These are phyloP conservation scores for Pyrocephalus nanus DNA, from an alignment of 2,797 vertebrate species.

Conservation along the genomic window DNA sequence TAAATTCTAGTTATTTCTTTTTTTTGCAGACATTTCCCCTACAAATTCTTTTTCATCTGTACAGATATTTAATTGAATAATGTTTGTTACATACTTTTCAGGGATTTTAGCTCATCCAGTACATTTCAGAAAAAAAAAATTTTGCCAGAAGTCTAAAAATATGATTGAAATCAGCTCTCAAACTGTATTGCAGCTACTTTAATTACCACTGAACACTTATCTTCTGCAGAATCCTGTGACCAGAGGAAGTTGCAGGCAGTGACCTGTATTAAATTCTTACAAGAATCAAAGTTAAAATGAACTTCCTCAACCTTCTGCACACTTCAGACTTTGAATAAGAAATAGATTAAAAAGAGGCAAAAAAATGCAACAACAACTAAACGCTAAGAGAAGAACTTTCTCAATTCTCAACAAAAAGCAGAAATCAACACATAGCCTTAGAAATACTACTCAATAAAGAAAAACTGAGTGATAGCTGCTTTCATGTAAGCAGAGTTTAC, in stretches of 20 bases:
- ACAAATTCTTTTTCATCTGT: background rate
- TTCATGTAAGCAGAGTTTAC: background rate
- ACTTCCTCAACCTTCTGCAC: background rate
- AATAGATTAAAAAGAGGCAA: no score
- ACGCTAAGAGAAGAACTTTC: rapidly evolving
- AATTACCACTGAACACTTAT: background rate
- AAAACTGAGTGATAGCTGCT: background rate
- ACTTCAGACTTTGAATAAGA: background rate
- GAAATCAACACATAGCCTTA: background rate
- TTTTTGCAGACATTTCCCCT: background rate
- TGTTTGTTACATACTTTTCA: background rate
- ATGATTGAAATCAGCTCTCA: background rate
- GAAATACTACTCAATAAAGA: background rate
- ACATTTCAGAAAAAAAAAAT: background rate
- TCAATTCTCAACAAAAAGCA: background rate
- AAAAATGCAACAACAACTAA: background rate
- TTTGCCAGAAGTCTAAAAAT: background rate
- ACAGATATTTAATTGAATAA: background rate
- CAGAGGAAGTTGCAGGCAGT: background rate
- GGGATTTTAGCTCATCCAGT: background rate
- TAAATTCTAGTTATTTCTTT: background rate
- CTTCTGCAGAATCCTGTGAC: background rate
- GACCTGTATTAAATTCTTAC: background rate
- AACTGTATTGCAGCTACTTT: background rate
- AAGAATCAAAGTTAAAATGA: background rate